Evolutionary conservation across 2,888 invertebrate species (phyloP), one percentile per base, ranked within the genome.

Genomic region (Andrena trimmerana): DNA sequence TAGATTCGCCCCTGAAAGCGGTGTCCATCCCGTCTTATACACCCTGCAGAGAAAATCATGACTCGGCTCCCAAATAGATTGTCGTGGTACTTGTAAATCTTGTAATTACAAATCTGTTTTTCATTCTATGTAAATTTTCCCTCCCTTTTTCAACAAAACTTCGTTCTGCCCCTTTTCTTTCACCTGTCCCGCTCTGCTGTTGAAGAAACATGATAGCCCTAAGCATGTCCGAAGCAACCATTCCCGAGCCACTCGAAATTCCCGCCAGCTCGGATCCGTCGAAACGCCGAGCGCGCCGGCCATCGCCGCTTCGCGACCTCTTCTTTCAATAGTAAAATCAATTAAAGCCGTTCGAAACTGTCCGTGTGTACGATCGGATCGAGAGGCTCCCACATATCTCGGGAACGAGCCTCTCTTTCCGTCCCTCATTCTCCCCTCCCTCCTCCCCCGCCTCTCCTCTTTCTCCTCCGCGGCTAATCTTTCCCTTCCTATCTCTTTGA

Each of bases 301-400:
- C 48, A 63, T 42, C 70, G 60, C 70, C 42, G 77, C 85, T 71
- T 50, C 57, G 10, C 16, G 65, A 72, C 66, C 71, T 66, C 67
- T 65, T 67, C 63, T 69, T 52, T 79, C 69, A 10, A 63, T 62
- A 85, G 83, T 79, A 85, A 88, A 89, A 88, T 90, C 86, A 89
- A 90, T 90, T 90, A 90, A 88, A 90, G 85, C 85, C 84, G 86
- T 81, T 85, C 72, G 83, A 80, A 87, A 88, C 78, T 86, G 87
- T 90, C 87, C 90, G 90, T 90, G 90, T 89, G 90, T 90, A 90
- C 90, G 83, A 85, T 81, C 81, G 81, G 83, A 85, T 84, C 84
- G 86, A 87, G 84, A 83, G 87, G 90, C 90, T 90, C 90, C 90
- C 90, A 90, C 89, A 89, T 89, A 84, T 88, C 86, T 84, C 86